A percentile compares a stretch with the other conserved stretches of the same genome.
Conservation (phyloP, 2,113 vertebrate genomes). For the Ictidomys tridecemlineatus region DNA sequence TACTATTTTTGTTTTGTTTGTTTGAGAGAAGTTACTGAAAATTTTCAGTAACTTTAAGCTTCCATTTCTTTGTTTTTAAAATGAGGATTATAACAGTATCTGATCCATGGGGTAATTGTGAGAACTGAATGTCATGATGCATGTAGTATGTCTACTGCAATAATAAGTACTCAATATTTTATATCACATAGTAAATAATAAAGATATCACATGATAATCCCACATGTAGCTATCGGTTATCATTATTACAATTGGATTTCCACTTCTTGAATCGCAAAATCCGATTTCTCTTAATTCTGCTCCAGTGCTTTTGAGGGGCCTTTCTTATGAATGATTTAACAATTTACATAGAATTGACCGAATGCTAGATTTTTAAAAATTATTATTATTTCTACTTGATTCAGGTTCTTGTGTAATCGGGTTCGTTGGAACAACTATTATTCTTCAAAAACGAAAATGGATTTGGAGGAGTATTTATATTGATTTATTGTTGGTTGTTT, state of each 20-base stretch:
- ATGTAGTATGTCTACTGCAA: not conserved
- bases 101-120: not conserved
- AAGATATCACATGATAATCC: not conserved
- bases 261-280: not conserved
- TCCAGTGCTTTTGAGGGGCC: not conserved
- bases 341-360: not conserved
- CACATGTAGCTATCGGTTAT: not conserved
- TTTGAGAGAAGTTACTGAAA: not conserved
- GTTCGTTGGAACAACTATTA: constrained; percentile 32
- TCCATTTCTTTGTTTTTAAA: constrained; percentile 5
- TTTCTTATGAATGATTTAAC: constrained; percentile 44
- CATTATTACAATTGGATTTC: not conserved
- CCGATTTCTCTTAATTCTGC: not conserved
- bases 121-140: not conserved
- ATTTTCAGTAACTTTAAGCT: not conserved
- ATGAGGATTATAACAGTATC: not conserved
- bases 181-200: not conserved
- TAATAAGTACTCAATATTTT: not conserved
- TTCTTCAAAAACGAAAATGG: constrained; percentile 41
- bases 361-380: not conserved
- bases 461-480: constrained; percentile 57
- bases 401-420: not conserved
- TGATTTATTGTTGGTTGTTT: constrained; percentile 68
- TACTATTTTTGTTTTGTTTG: not conserved
- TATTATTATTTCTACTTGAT: constrained; percentile 6